phyloP scores from a whole-genome alignment of 2,797 vertebrate genomes.

The Simalia tracyae region DNA sequence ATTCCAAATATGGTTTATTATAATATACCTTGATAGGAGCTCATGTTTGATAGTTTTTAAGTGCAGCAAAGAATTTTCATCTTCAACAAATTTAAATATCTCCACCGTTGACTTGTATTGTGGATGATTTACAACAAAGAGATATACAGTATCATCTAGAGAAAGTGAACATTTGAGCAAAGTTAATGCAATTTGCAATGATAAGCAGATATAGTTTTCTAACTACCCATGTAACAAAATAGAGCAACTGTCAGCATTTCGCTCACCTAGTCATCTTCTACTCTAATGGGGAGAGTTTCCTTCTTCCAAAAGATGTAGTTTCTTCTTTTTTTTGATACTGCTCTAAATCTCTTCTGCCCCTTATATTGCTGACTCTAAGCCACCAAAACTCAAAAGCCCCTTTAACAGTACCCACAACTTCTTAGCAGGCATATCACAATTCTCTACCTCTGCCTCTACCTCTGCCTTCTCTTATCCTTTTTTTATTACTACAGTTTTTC shows the following conservation, averaged over 20 bases:
- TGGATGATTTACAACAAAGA: slow-evolving; percentile 92
- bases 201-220: neutral
- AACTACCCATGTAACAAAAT: neutral
- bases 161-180: slow-evolving; percentile 25
- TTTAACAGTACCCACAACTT: neutral
- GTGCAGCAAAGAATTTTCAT: slow-evolving; percentile 80
- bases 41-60: slow-evolving; percentile 87
- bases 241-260: neutral
- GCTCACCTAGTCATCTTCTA: neutral
- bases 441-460: neutral
- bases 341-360: neutral
- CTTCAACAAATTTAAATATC: slow-evolving; percentile 83
- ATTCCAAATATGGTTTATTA: neutral
- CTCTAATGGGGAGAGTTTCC: too few species aligned
- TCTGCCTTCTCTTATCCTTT: too few species aligned
- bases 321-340: neutral
- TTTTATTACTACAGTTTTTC: too few species aligned
- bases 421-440: neutral
- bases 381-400: neutral
- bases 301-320: neutral
- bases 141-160: slow-evolving; percentile 81
- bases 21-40: slow-evolving; percentile 83
- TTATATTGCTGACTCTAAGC: too few species aligned
- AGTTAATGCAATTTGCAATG: neutral
- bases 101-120: slow-evolving; percentile 83